Base-by-base conservation (phyloP, 2,888 invertebrate genomes). In the Hyppa rectilinea region DNA sequence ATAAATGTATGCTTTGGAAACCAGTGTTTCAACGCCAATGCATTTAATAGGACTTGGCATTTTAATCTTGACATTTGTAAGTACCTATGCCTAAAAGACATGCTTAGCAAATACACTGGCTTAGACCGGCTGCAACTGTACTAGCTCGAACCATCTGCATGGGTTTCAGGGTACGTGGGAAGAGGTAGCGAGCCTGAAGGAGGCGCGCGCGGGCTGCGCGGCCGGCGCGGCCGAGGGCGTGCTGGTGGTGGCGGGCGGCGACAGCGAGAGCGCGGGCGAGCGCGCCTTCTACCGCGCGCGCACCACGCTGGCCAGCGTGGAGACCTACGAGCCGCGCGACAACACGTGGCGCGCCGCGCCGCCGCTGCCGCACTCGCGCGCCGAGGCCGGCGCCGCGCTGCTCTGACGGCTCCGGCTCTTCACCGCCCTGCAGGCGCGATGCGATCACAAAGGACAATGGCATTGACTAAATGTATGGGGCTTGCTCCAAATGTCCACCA, bases 321-420 rank as follows among this genome's bases (percentile, higher is more conserved):
- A 99, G 93, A 96, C 98, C 84, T 99, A 98, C 94, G 98, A 98
- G 94, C 98, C 98, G 14, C 94, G 97, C 68, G 97, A 96, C 40
- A 97, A 97, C 92, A 94, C 95, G 63, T 99, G 99, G 99, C 96
- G 97, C 80, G 96, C 97, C 85, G 97, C 98, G 82, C 97, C 98
- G 56, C 96, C 97, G 77, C 96, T 99, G 89, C 98, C 98, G 34
- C 97, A 98, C 89, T 97, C 98, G 85, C 97, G 99, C 79, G 98
- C 98, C 65, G 98, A 98, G 94, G 98, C 98, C 55, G 98, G 98
- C 74, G 98, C 98, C 77, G 98, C 98, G 70, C 97, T 98, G 88
- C 97, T 97, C 90, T 97, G 97, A 97, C 96, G 17, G 84, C 75
- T 14, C 10, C 29, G 14, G 4, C 23, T 4, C 17, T 14, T 26